Base-by-base conservation (phyloP, 2,888 invertebrate species). In the Hemithea aestivaria region DNA sequence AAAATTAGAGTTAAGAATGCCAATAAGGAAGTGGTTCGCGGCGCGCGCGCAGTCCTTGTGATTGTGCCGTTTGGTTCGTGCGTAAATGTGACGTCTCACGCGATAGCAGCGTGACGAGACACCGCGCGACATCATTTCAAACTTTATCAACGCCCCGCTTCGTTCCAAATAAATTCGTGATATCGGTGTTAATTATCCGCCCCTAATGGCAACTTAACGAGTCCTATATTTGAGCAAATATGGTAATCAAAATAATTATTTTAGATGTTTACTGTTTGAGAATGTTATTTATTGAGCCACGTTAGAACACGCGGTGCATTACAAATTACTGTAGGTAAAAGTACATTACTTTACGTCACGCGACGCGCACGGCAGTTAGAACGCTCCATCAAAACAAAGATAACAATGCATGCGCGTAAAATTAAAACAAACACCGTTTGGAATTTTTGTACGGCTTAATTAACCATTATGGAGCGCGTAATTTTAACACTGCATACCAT, bases 71-170 rank as follows among this genome's bases (percentile, higher is more conserved):
- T 52, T 16, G 16, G 16, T 16, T 58, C 57, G 68, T 65, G 64
- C 73, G 74, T 75, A 71, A 62, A 71, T 51, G 59, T 82, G 81
- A 82, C 81, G 81, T 78, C 53, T 65, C 66, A 64, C 67, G 69
- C 70, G 63, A 70, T 69, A 63, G 53, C 61, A 59, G 56, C 66
- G 66, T 77, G 78, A 77, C 76, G 75, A 62, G 78, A 77, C 76
- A 74, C 62, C 62, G 25, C 28, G 36, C 32, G 36, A 40, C 41
- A 35, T 35, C 41, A 35, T 30, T 39, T 49, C 42, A 28, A 40
- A 43, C 39, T 41, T 50, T 41, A 42, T 40, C 26, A 36, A 9
- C 45, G 23, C 44, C 5, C 5, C 16, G 16, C 7, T 23, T 12
- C n/a, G 12, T 16, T 10, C 6, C 33, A 33, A 31, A 39, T 27